A percentile compares a stretch with the other conserved stretches of the same genome.
Evolutionary conservation across 2,797 vertebrate genomes (phyloP).

Genomic region (Ciconia nigra): DNA sequence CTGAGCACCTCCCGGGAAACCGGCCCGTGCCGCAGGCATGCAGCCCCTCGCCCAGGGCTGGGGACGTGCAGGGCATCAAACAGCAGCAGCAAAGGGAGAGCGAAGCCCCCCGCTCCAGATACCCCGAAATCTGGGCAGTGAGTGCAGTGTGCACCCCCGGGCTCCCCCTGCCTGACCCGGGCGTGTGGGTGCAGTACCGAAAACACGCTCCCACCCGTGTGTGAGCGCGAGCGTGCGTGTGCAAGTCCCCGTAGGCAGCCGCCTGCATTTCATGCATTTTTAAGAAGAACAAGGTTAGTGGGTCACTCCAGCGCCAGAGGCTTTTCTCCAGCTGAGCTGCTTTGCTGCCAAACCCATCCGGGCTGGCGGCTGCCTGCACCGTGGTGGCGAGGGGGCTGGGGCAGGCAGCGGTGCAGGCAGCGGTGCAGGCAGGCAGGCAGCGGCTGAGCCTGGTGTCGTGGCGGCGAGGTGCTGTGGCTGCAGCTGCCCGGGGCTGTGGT

Average conservation of each 20-base stretch:
- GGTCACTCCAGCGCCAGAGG: slow-evolving; percentile 53
- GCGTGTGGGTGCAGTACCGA: accelerated
- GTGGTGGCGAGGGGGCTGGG: neutral
- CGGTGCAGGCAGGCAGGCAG: neutral
- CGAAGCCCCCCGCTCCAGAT: neutral
- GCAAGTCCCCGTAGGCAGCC: neutral
- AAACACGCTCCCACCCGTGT: accelerated
- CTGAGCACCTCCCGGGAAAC: neutral
- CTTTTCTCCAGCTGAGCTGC: slow-evolving; percentile 39
- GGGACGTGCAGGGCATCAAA: accelerated
- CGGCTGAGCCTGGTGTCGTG: accelerated
- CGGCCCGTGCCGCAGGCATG: accelerated
- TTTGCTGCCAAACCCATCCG: neutral
- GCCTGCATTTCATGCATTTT: slow-evolving; percentile 57
- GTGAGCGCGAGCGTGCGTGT: neutral
- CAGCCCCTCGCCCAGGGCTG: neutral
- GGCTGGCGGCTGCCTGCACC: neutral
- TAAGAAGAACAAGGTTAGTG: slow-evolving; percentile 62
- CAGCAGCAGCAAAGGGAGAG: neutral
- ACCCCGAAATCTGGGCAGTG: accelerated
- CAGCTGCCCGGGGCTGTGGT: accelerated
- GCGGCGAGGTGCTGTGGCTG: neutral
- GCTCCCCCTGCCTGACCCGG: neutral
- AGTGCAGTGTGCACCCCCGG: accelerated
- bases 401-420: neutral